phyloP scores from a whole-genome alignment of 1,140 invertebrate species.

The Hylyphantes graminicola region DNA sequence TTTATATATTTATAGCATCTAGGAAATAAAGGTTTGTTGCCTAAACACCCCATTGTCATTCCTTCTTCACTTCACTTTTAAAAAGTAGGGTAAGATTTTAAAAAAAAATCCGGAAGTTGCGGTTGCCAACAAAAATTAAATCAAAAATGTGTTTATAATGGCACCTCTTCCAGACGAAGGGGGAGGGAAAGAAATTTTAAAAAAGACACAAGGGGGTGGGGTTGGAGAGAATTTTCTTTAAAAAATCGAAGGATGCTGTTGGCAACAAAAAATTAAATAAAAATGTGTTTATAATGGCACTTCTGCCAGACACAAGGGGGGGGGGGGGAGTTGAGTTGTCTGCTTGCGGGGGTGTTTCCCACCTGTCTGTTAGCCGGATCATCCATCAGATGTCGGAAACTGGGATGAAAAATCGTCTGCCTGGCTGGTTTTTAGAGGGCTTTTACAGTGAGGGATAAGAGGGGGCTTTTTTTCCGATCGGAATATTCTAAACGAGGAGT shows the following conservation, averaged over 20 bases:
- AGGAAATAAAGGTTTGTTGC: too few species aligned
- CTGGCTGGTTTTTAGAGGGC: not conserved
- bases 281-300: not conserved
- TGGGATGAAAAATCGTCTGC: slow-evolving; percentile 33
- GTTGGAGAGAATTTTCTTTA: too few species aligned
- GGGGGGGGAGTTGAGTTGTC: not conserved
- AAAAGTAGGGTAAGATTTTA: too few species aligned
- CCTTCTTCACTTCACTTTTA: too few species aligned
- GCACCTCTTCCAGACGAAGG: not conserved
- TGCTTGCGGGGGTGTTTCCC: slow-evolving; percentile 39
- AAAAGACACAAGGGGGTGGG: too few species aligned
- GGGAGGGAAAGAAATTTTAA: not conserved
- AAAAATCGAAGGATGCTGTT: too few species aligned
- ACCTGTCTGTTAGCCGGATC: slow-evolving; percentile 28
- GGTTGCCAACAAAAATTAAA: too few species aligned
- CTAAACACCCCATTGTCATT: too few species aligned
- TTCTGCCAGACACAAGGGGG: not conserved
- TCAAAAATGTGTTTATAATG: not conserved
- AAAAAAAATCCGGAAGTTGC: too few species aligned
- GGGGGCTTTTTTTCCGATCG: not conserved
- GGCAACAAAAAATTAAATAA: too few species aligned
- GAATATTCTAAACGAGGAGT: not conserved
- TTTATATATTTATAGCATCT: too few species aligned
- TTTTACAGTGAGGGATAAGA: slow-evolving; percentile 26
- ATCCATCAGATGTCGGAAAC: slow-evolving; percentile 51